A percentile compares a stretch with the other conserved stretches of the same genome.
phyloP scores from a whole-genome alignment of 2,113 vertebrate genomes.

The Egretta garzetta region DNA sequence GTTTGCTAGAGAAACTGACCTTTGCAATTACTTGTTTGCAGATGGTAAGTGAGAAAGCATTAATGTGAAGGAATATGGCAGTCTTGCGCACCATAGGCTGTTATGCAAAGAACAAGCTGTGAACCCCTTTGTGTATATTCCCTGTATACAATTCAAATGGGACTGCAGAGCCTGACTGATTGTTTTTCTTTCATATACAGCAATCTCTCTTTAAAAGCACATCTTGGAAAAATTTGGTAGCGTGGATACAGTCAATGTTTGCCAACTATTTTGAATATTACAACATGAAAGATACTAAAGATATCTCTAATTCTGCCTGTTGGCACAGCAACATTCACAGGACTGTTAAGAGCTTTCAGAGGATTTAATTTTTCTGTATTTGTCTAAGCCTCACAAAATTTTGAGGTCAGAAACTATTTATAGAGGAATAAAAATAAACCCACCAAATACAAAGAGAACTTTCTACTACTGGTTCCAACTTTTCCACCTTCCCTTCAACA shows the following conservation, averaged over 20 bases:
- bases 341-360: neutral
- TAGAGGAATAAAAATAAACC: constrained; percentile 6
- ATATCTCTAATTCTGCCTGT: neutral
- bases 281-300: neutral
- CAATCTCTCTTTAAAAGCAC: neutral
- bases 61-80: neutral
- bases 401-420: neutral
- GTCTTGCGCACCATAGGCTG: neutral
- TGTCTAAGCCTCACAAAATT: neutral
- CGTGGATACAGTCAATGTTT: neutral
- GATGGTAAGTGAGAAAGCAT: neutral
- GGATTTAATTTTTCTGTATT: neutral
- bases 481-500: neutral
- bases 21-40: neutral
- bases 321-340: neutral
- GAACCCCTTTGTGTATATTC: neutral
- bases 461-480: neutral
- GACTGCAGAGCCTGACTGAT: neutral
- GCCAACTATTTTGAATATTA: neutral
- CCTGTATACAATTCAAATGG: neutral
- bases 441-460: neutral
- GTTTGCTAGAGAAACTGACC: neutral
- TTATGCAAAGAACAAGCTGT: neutral
- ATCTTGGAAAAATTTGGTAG: neutral
- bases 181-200: neutral